phyloP scores from a whole-genome alignment of 2,797 vertebrate genomes.

The Australoheros facetus region DNA sequence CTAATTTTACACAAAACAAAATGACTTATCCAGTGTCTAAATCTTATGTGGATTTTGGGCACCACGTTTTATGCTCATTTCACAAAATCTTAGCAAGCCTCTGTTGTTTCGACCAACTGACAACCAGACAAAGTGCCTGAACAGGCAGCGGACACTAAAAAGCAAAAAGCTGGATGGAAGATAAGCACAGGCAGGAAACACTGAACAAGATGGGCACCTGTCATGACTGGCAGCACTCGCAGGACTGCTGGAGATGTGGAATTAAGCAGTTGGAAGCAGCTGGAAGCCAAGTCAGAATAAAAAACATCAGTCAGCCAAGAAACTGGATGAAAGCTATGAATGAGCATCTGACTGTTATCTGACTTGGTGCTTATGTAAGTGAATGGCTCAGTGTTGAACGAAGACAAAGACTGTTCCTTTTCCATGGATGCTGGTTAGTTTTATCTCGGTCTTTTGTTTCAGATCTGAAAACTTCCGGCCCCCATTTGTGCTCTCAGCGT shows the following conservation, averaged over 20 bases:
- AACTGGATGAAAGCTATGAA: slow-evolving; percentile 27
- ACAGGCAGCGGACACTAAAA: slow-evolving; percentile 59
- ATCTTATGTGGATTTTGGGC: not conserved
- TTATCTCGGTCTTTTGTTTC: slow-evolving; percentile 15
- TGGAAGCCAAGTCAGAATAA: slow-evolving; percentile 50
- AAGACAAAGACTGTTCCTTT: slow-evolving; percentile 24
- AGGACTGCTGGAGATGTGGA: slow-evolving; percentile 41
- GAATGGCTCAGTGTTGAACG: slow-evolving; percentile 24
- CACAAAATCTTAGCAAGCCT: slow-evolving; percentile 30
- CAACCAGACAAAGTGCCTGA: slow-evolving; percentile 34
- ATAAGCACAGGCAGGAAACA: slow-evolving; percentile 78
- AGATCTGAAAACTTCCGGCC: slow-evolving; percentile 29
- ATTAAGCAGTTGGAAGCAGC: slow-evolving; percentile 50
- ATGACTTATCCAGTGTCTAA: not conserved
- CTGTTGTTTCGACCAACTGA: slow-evolving; percentile 13
- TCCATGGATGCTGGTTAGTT: slow-evolving; percentile 21
- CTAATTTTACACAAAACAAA: slow-evolving; percentile 5
- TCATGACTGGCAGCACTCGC: slow-evolving; percentile 42
- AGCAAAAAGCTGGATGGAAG: slow-evolving; percentile 78
- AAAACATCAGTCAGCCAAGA: slow-evolving; percentile 47
- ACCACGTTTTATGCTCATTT: slow-evolving; percentile 36
- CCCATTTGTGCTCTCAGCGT: slow-evolving; percentile 28
- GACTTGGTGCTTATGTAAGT: slow-evolving; percentile 18
- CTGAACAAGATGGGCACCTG: slow-evolving; percentile 68
- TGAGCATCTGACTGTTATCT: slow-evolving; percentile 37